Conservation (phyloP, 1,140 invertebrate species). For the Drosophila sproati region DNA sequence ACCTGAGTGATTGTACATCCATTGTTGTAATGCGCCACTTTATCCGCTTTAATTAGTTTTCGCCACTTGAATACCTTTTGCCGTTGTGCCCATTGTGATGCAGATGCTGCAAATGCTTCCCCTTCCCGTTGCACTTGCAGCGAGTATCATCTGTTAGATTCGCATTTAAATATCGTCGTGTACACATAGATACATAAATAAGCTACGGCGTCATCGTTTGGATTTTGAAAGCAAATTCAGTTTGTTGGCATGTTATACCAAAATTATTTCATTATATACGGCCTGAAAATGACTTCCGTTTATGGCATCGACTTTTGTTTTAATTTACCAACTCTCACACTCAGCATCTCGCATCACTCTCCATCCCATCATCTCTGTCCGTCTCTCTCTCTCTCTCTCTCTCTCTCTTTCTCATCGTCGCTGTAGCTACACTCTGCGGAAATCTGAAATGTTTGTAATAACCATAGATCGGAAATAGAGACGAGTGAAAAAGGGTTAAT, state of each 20-base stretch:
- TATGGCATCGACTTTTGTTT: constrained; percentile 75
- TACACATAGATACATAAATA: neutral
- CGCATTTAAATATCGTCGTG: constrained; percentile 11
- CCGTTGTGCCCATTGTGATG: constrained; percentile 65
- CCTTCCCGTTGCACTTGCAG: constrained; percentile 49
- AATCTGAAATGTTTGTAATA: constrained; percentile 65
- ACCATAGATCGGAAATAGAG: constrained; percentile 70
- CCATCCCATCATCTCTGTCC: neutral
- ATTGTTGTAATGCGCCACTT: constrained; percentile 82
- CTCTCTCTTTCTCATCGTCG: neutral
- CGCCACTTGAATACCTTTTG: constrained; percentile 66
- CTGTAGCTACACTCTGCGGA: constrained; percentile 42
- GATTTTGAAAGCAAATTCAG: constrained; percentile 73
- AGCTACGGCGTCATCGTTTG: constrained; percentile 34
- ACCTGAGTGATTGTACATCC: constrained; percentile 10
- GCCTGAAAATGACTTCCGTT: constrained; percentile 76
- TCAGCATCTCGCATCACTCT: constrained; percentile 6
- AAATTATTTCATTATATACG: constrained; percentile 75
- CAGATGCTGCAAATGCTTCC: constrained; percentile 70
- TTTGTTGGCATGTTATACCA: constrained; percentile 33
- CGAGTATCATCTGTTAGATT: constrained; percentile 16
- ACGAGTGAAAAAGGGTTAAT: constrained; percentile 58
- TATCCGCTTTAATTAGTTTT: constrained; percentile 83
- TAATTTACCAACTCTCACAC: constrained; percentile 54
- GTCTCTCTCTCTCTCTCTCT: neutral